Conservation (phyloP, 2,888 invertebrate species). For the Dascillus cervinus region DNA sequence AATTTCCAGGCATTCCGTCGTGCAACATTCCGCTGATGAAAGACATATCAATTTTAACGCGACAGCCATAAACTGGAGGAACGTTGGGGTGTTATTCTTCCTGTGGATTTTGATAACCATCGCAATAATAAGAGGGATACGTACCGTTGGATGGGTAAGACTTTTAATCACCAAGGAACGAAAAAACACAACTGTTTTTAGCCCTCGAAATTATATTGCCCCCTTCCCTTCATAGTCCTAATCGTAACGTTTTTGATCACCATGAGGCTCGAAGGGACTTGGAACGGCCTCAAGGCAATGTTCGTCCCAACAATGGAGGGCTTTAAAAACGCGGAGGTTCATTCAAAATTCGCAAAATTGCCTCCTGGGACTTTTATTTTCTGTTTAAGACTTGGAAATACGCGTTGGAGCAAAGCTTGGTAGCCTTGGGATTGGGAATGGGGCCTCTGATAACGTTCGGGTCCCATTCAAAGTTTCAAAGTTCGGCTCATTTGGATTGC, state of each 20-base stretch:
- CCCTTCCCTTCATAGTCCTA: conserved; percentile 7
- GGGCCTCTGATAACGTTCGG: conserved; percentile 22
- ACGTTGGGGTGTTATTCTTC: conserved; percentile 11
- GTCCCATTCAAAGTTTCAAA: conserved; percentile 15
- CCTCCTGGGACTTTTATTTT: too few relatives aligned
- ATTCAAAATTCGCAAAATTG: background rate
- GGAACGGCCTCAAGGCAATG: conserved; percentile 8
- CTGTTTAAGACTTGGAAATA: conserved; percentile 16
- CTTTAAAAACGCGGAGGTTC: conserved; percentile 4
- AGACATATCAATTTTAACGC: background rate
- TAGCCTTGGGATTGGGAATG: conserved; percentile 19
- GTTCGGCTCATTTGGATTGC: conserved; percentile 14
- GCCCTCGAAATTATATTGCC: conserved; percentile 8
- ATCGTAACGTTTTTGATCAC: conserved; percentile 3
- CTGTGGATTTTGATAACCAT: conserved; percentile 15
- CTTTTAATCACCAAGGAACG: too few relatives aligned
- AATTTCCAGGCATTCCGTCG: conserved; percentile 8
- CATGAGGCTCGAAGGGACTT: conserved; percentile 7
- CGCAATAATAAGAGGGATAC: conserved; percentile 11
- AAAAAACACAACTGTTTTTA: too few relatives aligned
- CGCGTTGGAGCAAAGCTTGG: conserved; percentile 17
- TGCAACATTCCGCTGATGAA: conserved; percentile 3
- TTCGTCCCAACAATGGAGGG: conserved; percentile 2
- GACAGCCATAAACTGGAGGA: conserved; percentile 10
- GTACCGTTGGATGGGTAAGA: conserved; percentile 11